These are phyloP conservation scores for Germaria angustata DNA, from an alignment of 2,888 invertebrate genomes.

Conservation along the genomic window DNA sequence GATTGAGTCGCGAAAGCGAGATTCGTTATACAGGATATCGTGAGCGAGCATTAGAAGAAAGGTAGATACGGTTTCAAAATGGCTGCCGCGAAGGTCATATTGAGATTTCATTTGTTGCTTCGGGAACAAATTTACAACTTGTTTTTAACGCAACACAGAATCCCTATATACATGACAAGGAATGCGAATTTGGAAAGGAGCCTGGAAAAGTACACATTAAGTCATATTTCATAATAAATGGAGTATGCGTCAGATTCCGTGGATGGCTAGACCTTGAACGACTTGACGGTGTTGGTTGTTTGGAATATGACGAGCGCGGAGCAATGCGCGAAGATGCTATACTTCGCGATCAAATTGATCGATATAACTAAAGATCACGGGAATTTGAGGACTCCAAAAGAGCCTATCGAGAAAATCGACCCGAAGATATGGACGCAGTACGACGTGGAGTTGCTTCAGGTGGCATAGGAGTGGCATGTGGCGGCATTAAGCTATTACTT, in stretches of 20 bases:
- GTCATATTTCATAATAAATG: slow-evolving; percentile 97
- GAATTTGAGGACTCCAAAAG: slow-evolving; percentile 94
- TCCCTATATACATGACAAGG: slow-evolving; percentile 86
- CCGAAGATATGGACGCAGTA: slow-evolving; percentile 84
- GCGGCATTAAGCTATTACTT: slow-evolving; percentile 80
- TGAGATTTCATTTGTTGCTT: slow-evolving; percentile 96
- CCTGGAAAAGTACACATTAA: slow-evolving; percentile 97
- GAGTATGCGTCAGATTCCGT: slow-evolving; percentile 97
- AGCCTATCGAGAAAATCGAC: slow-evolving; percentile 87
- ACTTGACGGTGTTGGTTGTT: slow-evolving; percentile 94
- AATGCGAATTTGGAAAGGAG: slow-evolving; percentile 97
- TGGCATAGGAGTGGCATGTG: slow-evolving; percentile 80
- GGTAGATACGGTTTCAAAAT: slow-evolving; percentile 95
- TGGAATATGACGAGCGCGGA: slow-evolving; percentile 95
- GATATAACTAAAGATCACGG: slow-evolving; percentile 93
- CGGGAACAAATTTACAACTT: slow-evolving; percentile 96
- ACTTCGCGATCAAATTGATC: slow-evolving; percentile 93
- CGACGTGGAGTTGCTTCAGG: slow-evolving; percentile 79
- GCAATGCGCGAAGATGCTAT: slow-evolving; percentile 94
- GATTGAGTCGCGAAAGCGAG: slow-evolving; percentile 96
- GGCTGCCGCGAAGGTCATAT: slow-evolving; percentile 97
- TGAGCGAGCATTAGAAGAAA: slow-evolving; percentile 94
- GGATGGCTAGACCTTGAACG: slow-evolving; percentile 96
- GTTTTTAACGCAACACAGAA: slow-evolving; percentile 86
- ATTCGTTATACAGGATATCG: slow-evolving; percentile 96